Conservation (phyloP, 2,888 invertebrate genomes). For the Leptopilina syphax region DNA sequence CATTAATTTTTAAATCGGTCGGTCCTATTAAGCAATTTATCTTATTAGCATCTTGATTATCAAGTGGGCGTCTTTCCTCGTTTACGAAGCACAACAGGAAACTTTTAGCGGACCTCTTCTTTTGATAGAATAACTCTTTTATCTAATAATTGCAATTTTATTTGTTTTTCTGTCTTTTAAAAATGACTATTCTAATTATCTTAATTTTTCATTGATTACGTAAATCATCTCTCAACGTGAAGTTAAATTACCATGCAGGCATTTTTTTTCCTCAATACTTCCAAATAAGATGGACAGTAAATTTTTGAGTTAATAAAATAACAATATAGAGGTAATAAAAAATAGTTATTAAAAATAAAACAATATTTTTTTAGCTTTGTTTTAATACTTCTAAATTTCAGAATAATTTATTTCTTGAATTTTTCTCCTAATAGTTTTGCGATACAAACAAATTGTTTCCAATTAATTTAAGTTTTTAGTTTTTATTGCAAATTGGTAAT, state of each 20-base stretch:
- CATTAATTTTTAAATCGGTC: constrained; percentile 10
- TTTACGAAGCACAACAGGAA: constrained; percentile 30
- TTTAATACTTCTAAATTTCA: too few species aligned
- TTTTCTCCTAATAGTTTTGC: too few species aligned
- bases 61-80: constrained; percentile 36
- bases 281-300: too few species aligned
- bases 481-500: too few species aligned
- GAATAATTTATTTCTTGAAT: too few species aligned
- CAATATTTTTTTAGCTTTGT: too few species aligned
- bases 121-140: not conserved
- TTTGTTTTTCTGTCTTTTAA: constrained; percentile 10
- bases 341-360: too few species aligned
- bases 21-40: constrained; percentile 27
- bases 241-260: not conserved
- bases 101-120: not conserved
- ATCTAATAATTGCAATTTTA: constrained; percentile 5
- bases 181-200: not conserved
- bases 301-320: too few species aligned
- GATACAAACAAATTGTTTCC: too few species aligned
- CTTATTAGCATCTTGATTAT: constrained; percentile 25
- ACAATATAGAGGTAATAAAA: too few species aligned
- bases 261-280: not conserved
- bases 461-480: too few species aligned
- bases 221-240: not conserved
- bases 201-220: constrained; percentile 3